These are phyloP conservation scores for Zootermopsis nevadensis DNA, from an alignment of 2,888 invertebrate genomes.

Conservation along the genomic window DNA sequence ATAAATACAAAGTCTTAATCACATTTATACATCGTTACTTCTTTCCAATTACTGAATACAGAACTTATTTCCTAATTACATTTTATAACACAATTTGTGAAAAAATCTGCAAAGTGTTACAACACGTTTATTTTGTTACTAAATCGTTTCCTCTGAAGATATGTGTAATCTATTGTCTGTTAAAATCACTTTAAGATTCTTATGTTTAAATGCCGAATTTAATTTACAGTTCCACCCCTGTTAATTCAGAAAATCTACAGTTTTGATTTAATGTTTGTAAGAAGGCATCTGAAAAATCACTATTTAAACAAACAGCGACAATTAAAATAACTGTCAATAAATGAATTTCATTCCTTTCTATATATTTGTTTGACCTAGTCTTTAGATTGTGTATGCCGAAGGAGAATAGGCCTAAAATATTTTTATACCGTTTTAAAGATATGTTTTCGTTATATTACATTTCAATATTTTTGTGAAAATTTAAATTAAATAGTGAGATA, in stretches of 20 bases:
- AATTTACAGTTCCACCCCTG: not conserved
- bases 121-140: not conserved
- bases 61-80: not conserved
- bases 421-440: not conserved
- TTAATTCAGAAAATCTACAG: not conserved
- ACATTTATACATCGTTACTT: not conserved
- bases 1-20: not conserved
- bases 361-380: not conserved
- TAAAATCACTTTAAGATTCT: constrained; percentile 30
- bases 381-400: not conserved
- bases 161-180: constrained; percentile 38
- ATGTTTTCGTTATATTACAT: not conserved
- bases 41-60: not conserved
- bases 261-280: not conserved
- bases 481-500: not conserved
- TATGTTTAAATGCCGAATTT: not conserved
- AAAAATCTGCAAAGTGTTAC: not conserved
- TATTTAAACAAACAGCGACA: not conserved
- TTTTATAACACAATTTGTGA: not conserved
- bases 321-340: not conserved
- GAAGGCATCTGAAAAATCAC: not conserved
- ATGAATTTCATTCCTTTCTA: not conserved
- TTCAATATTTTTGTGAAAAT: not conserved
- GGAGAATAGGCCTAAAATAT: constrained; percentile 1
- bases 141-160: constrained; percentile 32